Conservation (phyloP, 2,888 invertebrate genomes). For the Alcis repandata region DNA sequence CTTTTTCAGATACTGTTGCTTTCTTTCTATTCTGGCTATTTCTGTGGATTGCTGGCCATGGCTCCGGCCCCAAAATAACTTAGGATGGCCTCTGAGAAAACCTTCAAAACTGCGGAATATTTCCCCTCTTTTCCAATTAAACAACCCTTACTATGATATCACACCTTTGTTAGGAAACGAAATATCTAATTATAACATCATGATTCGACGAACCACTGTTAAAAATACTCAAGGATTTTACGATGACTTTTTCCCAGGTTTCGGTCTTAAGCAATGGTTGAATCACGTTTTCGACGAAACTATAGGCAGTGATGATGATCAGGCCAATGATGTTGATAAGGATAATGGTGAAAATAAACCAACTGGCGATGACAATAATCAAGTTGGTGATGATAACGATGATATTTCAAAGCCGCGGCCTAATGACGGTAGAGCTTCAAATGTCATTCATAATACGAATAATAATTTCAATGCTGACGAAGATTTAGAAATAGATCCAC, state of each 20-base stretch:
- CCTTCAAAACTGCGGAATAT: not conserved
- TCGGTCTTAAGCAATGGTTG: not conserved
- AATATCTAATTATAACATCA: not conserved
- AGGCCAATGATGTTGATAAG: not conserved
- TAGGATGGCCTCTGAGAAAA: not conserved
- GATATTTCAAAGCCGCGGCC: not conserved
- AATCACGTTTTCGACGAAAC: not conserved
- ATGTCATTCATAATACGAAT: too few relatives aligned
- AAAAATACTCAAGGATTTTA: not conserved
- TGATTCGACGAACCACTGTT: not conserved
- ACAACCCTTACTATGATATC: not conserved
- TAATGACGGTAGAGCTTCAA: not conserved
- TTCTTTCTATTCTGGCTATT: not conserved
- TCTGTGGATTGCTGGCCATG: not conserved
- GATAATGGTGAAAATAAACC: not conserved
- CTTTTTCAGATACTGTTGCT: not conserved
- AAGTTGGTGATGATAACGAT: too few relatives aligned
- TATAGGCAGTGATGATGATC: not conserved
- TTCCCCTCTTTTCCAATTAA: not conserved
- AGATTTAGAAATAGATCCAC: constrained; percentile 5
- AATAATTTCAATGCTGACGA: constrained; percentile 3
- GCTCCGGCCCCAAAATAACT: not conserved
- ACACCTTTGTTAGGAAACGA: not conserved
- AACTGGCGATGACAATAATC: not conserved
- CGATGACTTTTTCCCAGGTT: not conserved